Evolutionary conservation across 2,113 vertebrate species (phyloP), one percentile per base, ranked within the genome.

Genomic region (Turnix velox): DNA sequence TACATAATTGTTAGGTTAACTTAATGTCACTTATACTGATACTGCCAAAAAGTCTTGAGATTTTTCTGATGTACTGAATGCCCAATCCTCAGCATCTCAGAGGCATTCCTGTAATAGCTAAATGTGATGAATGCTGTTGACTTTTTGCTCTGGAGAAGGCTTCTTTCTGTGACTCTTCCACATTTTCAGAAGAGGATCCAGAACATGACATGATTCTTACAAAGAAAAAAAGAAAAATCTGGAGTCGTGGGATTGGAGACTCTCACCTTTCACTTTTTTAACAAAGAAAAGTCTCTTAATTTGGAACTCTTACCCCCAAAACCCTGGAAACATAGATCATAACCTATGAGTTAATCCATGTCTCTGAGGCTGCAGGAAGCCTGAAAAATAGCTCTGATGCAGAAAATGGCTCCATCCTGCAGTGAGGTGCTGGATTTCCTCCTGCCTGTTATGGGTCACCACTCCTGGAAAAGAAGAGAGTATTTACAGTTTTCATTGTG

Each of bases 141-240:
- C 4, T 62, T 65, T 12, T 28, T 49, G 14, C 3, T 48, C 30
- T 43, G 18, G 35, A 57, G n/a, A 33, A 69, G 18, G 2, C 11
- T 69, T 52, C 40, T 54, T 45, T n/a, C n/a, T 76, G 33, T 22
- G 73, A 39, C 18, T 88, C 30, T n/a, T 58, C 8, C 18, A 37
- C 19, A 9, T 90, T 92, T 92, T 71, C 40, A 74, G 43, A 71
- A 55, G 10, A 31, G 5, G 5, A 3, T 80, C 3, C 48, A 63
- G n/a, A 51, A 71, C 12, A 15, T 3, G 3, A 12, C 3, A 4
- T 0, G 1, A 20, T 52, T 68, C 39, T 83, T 4, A 5, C 4
- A 6, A 49, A 17, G 46, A 39, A 25, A 27, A 45, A 10, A 31
- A 35, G 28, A 20, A 24, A 39, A 12, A 4, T 24, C 24, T n/a